Evolutionary conservation across 2,797 vertebrate species (phyloP), one percentile per base, ranked within the genome.

Genomic region (Mycteria americana): DNA sequence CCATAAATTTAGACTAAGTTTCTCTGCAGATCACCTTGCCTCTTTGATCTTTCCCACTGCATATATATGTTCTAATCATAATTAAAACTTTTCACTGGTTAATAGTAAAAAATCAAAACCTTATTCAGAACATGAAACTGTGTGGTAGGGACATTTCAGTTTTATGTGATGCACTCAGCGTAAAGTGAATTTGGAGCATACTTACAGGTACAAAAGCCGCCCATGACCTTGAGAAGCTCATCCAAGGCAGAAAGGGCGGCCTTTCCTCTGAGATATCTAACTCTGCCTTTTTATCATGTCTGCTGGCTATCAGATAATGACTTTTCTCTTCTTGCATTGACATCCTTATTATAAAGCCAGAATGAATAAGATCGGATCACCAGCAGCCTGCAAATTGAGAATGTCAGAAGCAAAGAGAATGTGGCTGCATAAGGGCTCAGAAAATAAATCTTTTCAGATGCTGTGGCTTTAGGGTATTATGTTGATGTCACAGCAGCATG

Each of bases 391-490:
- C 81, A 92, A 91, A 95, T 79, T 90, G 95, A 93, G 95, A 79
- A 78, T 84, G 93, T 93, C 90, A 96, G 96, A n/a, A 35, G 69
- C 86, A 77, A 95, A 95, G 96, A 56, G 78, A 89, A 76, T 86
- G 89, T 68, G 64, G 60, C 94, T 91, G 90, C 68, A 67, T 77
- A 92, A 88, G 80, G 31, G 53, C 85, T 95, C 76, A 62, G 96
- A 93, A 97, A 94, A 97, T 98, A 94, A 97, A 98, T 97, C 95
- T 97, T 94, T 91, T 84, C 91, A 84, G 96, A 91, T 88, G 93
- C 92, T 31, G 27, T 18, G 83, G 92, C 92, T 75, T 53, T 86
- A 82, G 95, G 95, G 89, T 89, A 96, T 95, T 94, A 96, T 88
- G 94, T 54, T 95, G 96, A 96, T 96, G 96, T 94, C 95, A 93